Conservation (phyloP, 2,797 vertebrate genomes). For the Labroides dimidiatus region DNA sequence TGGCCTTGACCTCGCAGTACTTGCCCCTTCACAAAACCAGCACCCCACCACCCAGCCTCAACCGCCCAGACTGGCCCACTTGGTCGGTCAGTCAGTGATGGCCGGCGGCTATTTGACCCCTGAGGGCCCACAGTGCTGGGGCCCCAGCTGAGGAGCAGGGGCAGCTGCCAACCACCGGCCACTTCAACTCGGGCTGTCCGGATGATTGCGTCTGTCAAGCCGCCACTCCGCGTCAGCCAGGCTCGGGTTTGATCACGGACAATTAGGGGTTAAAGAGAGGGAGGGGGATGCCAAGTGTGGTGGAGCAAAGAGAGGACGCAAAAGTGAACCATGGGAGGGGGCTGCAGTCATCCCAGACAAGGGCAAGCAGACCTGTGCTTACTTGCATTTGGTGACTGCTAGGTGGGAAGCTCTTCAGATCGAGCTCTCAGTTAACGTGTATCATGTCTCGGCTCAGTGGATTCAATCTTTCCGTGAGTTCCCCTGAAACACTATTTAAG, state of each 20-base stretch:
- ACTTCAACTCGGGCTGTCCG: constrained; percentile 82
- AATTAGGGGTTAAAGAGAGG: constrained; percentile 80
- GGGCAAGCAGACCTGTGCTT: constrained; percentile 31
- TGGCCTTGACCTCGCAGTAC: constrained; percentile 66
- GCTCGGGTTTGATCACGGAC: constrained; percentile 78
- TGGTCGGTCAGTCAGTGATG: constrained; percentile 49
- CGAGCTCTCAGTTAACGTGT: neutral
- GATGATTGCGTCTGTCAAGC: constrained; percentile 88
- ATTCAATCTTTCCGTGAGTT: neutral
- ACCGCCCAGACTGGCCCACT: constrained; percentile 55
- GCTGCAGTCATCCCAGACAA: constrained; percentile 2
- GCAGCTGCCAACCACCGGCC: constrained; percentile 85
- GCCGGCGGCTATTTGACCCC: constrained; percentile 75
- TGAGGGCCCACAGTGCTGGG: constrained; percentile 62
- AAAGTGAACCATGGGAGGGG: neutral
- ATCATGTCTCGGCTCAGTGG: too few relatives aligned
- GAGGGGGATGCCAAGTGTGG: constrained; percentile 48
- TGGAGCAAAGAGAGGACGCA: constrained; percentile 1
- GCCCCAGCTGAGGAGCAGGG: constrained; percentile 84
- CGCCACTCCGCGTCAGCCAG: constrained; percentile 83
- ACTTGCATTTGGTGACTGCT: constrained; percentile 1
- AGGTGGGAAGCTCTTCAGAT: neutral
- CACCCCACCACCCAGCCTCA: constrained; percentile 47
- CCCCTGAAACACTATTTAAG: neutral
- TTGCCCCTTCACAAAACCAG: constrained; percentile 39